A percentile compares a stretch with the other conserved stretches of the same genome.
Evolutionary conservation across 1,140 invertebrate species (phyloP).

Genomic region (Drosophila erecta): DNA sequence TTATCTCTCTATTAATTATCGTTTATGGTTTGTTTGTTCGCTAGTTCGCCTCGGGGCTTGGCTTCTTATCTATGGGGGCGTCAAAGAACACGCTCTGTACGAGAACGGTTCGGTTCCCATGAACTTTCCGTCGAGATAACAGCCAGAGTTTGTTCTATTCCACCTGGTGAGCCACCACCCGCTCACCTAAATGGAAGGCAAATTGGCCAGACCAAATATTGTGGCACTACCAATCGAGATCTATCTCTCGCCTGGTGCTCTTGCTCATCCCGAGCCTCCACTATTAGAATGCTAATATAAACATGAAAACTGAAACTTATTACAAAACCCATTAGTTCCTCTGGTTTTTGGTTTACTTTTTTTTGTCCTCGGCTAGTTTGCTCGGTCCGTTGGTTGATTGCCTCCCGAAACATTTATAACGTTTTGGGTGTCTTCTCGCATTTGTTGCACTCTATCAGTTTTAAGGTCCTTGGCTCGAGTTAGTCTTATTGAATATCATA

Average conservation of each 20-base stretch:
- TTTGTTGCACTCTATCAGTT: constrained; percentile 5
- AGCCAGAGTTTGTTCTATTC: constrained; percentile 24
- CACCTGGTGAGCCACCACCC: constrained; percentile 28
- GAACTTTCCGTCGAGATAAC: constrained; percentile 49
- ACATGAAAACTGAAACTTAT: constrained; percentile 82
- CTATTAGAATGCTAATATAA: constrained; percentile 81
- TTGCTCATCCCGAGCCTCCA: constrained; percentile 49
- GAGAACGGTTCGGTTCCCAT: constrained; percentile 64
- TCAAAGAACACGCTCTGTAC: constrained; percentile 52
- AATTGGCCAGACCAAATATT: constrained; percentile 67
- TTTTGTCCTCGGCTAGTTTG: constrained; percentile 20
- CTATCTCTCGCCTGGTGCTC: constrained; percentile 6
- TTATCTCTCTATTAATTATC: constrained; percentile 83
- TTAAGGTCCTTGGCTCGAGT: not conserved
- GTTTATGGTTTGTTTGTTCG: constrained; percentile 78
- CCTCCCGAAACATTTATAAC: constrained; percentile 32
- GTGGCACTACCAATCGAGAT: constrained; percentile 38
- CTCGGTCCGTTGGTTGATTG: constrained; percentile 32
- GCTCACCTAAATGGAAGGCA: constrained; percentile 35
- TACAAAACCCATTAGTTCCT: constrained; percentile 77
- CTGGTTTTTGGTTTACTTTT: constrained; percentile 42
- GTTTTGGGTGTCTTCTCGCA: constrained; percentile 29
- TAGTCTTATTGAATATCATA: not conserved
- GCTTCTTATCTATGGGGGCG: constrained; percentile 60
- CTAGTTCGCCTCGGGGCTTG: constrained; percentile 43